These are phyloP conservation scores for Tolmerus cingulatus DNA, from an alignment of 2,888 invertebrate genomes.

Conservation along the genomic window DNA sequence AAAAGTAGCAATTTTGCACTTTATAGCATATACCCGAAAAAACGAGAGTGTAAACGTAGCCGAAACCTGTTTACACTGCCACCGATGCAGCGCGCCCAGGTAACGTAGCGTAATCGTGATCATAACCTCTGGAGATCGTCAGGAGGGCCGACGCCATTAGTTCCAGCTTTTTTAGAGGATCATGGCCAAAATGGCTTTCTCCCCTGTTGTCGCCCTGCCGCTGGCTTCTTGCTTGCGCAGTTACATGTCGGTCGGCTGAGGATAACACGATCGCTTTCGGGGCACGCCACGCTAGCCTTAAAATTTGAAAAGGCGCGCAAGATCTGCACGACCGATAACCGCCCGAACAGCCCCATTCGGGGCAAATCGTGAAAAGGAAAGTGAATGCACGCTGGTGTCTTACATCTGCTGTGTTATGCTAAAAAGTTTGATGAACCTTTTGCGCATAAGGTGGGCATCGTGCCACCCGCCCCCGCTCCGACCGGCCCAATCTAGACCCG, in stretches of 20 bases:
- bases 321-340: slow-evolving; percentile 17
- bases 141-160: slow-evolving; percentile 9
- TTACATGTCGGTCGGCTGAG: not conserved
- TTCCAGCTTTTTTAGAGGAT: slow-evolving; percentile 22
- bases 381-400: slow-evolving; percentile 4
- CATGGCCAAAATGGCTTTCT: slow-evolving; percentile 41
- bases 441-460: not conserved
- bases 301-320: not conserved
- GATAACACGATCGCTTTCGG: not conserved
- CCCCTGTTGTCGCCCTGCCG: not conserved
- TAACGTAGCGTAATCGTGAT: not conserved
- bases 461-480: not conserved
- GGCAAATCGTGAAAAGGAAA: slow-evolving; percentile 13
- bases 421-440: slow-evolving; percentile 34
- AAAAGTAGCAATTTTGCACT: not conserved
- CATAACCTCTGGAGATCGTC: slow-evolving; percentile 19
- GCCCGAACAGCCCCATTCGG: not conserved
- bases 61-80: not conserved
- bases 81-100: not conserved
- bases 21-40: not conserved
- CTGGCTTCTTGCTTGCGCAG: not conserved
- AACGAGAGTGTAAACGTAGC: not conserved
- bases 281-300: not conserved
- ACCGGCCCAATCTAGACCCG: not conserved
- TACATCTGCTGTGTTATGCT: not conserved